Conservation (phyloP, 2,888 invertebrate genomes). For the Rhabditoides inermis region DNA sequence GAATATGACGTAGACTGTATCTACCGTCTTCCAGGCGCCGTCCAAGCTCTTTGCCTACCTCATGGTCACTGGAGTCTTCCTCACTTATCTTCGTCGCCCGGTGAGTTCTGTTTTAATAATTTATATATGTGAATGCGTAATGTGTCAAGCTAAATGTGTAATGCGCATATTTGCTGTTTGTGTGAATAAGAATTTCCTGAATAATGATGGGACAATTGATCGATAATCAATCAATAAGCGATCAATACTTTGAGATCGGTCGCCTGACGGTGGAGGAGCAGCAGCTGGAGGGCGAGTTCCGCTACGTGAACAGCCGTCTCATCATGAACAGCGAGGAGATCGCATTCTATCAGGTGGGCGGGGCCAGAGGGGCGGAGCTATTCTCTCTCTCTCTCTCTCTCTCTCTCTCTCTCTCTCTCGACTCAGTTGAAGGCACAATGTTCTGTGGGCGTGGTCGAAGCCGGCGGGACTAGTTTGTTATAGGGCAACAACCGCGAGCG, state of each 20-base stretch:
- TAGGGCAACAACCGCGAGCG: constrained; percentile 68
- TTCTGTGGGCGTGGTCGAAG: too few relatives aligned
- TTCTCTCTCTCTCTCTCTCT: neutral
- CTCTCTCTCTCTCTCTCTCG: too few relatives aligned
- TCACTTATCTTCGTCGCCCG: constrained; percentile 61
- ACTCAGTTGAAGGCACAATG: too few relatives aligned
- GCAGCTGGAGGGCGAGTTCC: constrained; percentile 92
- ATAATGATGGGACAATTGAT: too few relatives aligned
- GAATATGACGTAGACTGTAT: too few relatives aligned
- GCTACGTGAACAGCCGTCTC: constrained; percentile 87
- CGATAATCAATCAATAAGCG: too few relatives aligned
- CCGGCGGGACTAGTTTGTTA: too few relatives aligned
- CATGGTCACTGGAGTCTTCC: constrained; percentile 72
- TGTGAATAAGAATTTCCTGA: too few relatives aligned
- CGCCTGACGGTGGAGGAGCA: constrained; percentile 85
- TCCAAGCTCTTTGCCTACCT: constrained; percentile 78
- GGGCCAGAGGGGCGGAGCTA: neutral
- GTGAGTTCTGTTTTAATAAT: constrained; percentile 14
- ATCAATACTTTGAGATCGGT: constrained; percentile 59
- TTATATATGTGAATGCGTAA: neutral
- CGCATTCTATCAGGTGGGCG: constrained; percentile 60
- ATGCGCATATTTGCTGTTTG: too few relatives aligned
- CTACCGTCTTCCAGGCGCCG: too few relatives aligned
- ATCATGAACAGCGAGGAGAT: constrained; percentile 96
- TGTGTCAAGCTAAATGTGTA: too few relatives aligned